These are phyloP conservation scores for Acronicta alni DNA, from an alignment of 2,888 invertebrate genomes.

Conservation along the genomic window DNA sequence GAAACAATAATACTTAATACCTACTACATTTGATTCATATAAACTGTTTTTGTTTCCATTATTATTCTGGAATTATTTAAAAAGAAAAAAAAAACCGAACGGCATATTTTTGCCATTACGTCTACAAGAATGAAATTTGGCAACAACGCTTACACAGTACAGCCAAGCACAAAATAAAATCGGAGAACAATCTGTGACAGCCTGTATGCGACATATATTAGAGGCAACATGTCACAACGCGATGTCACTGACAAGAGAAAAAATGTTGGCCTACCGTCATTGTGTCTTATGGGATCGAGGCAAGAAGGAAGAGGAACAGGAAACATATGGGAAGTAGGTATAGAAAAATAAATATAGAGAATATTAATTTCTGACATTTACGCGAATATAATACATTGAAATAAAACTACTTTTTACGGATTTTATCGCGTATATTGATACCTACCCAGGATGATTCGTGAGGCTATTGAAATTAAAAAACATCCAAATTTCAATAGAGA, in stretches of 20 bases:
- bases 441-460: no score
- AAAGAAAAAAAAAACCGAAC: neutral
- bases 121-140: constrained; percentile 8
- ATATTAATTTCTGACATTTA: no score
- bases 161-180: constrained; percentile 35
- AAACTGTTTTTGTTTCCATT: no score
- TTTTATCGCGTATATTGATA: no score
- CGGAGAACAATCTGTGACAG: constrained; percentile 16
- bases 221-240: constrained; percentile 28
- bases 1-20: no score
- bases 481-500: no score
- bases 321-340: neutral
- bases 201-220: constrained; percentile 28
- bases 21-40: no score
- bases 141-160: constrained; percentile 11
- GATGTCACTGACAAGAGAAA: constrained; percentile 20
- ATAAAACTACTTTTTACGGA: no score
- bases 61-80: neutral
- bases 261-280: constrained; percentile 1
- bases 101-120: neutral
- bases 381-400: no score
- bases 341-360: neutral
- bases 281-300: constrained; percentile 1
- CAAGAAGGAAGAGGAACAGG: constrained; percentile 2
- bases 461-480: no score